Conservation (phyloP, 2,113 vertebrate species). For the Bubo bubo region DNA sequence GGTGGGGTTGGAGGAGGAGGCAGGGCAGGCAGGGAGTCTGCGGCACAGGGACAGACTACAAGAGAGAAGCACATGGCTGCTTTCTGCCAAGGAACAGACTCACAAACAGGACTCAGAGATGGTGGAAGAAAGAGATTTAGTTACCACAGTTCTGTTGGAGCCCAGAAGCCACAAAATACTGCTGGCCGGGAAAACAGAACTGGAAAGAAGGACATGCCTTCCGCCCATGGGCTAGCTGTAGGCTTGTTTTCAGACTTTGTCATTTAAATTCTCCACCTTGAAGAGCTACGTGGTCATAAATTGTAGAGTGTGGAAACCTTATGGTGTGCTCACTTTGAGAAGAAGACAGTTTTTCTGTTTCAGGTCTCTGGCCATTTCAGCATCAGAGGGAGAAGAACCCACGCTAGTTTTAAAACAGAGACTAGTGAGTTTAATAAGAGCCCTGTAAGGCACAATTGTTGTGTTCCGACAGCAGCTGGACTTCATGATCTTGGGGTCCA, state of each 20-base stretch:
- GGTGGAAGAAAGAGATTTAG: neutral
- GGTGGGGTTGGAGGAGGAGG: neutral
- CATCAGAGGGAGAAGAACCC: neutral
- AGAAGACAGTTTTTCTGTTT: neutral
- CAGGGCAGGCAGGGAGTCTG: neutral
- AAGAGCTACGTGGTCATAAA: neutral
- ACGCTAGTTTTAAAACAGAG: neutral
- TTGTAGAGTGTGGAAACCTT: neutral
- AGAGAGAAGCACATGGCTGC: neutral
- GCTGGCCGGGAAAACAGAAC: neutral
- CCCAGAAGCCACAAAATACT: neutral
- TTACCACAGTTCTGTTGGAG: neutral
- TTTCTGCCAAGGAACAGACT: neutral
- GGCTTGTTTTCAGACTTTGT: neutral
- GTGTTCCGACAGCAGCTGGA: neutral
- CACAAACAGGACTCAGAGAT: neutral
- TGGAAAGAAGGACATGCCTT: neutral
- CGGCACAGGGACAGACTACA: too few relatives aligned
- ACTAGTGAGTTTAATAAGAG: neutral
- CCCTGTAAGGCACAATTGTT: neutral
- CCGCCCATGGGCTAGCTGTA: neutral
- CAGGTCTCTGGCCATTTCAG: neutral
- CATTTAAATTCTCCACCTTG: neutral
- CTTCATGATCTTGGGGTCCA: neutral
- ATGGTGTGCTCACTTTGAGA: neutral